Evolutionary conservation across 1,140 invertebrate species (phyloP), one percentile per base, ranked within the genome.

Genomic region (Formica exsecta): DNA sequence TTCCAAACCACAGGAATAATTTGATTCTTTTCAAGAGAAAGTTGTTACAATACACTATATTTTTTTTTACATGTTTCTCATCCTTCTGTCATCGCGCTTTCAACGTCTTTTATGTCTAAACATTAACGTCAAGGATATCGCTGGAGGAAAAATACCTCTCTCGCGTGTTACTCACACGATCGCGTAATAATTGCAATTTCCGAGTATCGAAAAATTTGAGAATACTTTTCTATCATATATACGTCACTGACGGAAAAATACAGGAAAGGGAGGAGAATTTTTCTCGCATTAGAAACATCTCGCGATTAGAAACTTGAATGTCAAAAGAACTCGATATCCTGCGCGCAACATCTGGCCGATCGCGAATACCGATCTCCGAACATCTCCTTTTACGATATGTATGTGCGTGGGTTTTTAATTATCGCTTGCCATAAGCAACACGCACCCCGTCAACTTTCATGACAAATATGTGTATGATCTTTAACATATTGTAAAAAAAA

Each of bases 331-430:
- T 57, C 16, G 44, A 48, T 48, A 48, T 13, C 44, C 51, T 71
- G 7, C 44, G 22, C 25, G 16, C 13, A 77, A 9, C 54, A 32
- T 22, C 38, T 41, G 29, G 22, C 13, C 19, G 59, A 44, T 41
- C 62, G 62, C 57, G 19, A 44, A 64, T 64, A 74, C 51, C 22
- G 70, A 84, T 57, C 19, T 36, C 44, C 64, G 29, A 51, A 86
- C 88, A 86, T 91, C 86, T 91, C 92, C 92, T 91, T 92, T 92
- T 92, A 92, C 65, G 88, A 86, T 11, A 44, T 29, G 86, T 54
- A 32, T 81, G 92, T 81, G 92, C 87, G 92, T 92, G 86, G 92
- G 91, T 44, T 89, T 48, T 51, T 91, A 73, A 89, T 89, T 87
- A 83, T 85, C 59, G 41, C 51, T 86, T 86, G 88, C 74, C 25